Base-by-base conservation (phyloP, 2,797 vertebrate species). In the Momotus momota region DNA sequence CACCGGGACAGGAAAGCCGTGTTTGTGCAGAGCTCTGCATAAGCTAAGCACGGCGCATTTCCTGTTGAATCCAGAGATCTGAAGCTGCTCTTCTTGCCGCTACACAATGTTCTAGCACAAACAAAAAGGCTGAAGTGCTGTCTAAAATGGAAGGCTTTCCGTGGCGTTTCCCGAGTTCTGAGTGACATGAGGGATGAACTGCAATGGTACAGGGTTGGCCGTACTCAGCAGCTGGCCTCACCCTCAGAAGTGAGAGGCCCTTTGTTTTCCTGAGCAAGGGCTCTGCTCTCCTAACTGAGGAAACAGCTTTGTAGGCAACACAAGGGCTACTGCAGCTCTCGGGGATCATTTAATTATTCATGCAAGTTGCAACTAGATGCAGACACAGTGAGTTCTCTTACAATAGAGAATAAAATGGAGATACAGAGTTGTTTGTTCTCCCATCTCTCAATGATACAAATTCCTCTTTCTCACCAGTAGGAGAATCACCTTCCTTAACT, bases 321-420 rank as follows among this genome's bases (percentile, higher is more conserved):
- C 81, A 79, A 91, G 72, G 57, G 65, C 86, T 78, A 78, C 51
- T 0, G 3, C 67, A 83, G 85, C 92, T 96, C 85, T 85, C 0
- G 1, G 81, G 70, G 80, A 93, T 90, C 69, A 74, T 86, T 96
- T 90, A 96, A 96, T 95, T 96, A 96, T 94, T 96, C 77, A 96
- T 93, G 75, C 88, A 93, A 88, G 78, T 90, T 95, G 94, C 86
- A 95, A 93, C 86, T 78, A 86, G 61, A 94, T 82, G 86, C 94
- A 95, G 90, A 95, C 80, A 78, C 81, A 94, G 81, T 16, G 66
- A 90, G 33, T 65, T 88, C 77, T 90, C 64, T 86, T 65, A 94
- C 66, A 93, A 90, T 25, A 71, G 33, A 85, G 74, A 80, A 85
- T 61, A 90, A 94, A 81, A 93, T 49, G 41, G 77, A 90, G 84